A percentile compares a stretch with the other conserved stretches of the same genome.
phyloP scores from a whole-genome alignment of 2,113 vertebrate genomes.

The Prinia subflava region DNA sequence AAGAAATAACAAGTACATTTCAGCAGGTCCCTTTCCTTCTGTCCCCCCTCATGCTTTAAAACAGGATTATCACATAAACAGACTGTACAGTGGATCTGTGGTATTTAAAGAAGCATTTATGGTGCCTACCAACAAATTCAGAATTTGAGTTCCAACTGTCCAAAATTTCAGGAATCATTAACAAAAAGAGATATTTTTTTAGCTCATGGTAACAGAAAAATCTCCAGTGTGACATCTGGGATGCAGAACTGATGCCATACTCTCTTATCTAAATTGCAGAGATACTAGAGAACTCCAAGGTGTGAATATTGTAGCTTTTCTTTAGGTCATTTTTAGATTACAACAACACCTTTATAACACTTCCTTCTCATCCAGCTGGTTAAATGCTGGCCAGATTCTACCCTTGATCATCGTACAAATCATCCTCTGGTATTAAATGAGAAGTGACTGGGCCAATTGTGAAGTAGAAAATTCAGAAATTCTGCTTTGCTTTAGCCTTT shows the following conservation, averaged over 20 bases:
- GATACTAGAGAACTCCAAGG: background rate
- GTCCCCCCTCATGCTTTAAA: background rate
- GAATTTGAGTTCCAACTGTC: background rate
- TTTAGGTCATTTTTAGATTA: background rate
- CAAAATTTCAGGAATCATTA: background rate
- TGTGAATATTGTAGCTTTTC: background rate
- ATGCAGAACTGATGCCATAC: background rate
- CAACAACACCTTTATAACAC: background rate
- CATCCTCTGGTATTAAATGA: background rate
- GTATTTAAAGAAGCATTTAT: background rate
- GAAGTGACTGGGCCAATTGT: background rate
- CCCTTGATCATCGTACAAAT: background rate
- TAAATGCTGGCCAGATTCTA: background rate
- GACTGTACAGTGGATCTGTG: background rate
- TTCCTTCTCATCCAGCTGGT: background rate
- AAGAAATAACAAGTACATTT: background rate
- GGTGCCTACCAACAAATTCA: background rate
- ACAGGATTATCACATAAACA: background rate
- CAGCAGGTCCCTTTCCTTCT: background rate
- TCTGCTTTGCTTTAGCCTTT: background rate
- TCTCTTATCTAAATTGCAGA: background rate
- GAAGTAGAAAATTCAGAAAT: background rate
- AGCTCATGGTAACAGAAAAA: background rate
- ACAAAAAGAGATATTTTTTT: background rate
- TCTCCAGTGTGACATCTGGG: background rate